Conservation (phyloP, 2,113 vertebrate genomes). For the Entelurus aequoreus region DNA sequence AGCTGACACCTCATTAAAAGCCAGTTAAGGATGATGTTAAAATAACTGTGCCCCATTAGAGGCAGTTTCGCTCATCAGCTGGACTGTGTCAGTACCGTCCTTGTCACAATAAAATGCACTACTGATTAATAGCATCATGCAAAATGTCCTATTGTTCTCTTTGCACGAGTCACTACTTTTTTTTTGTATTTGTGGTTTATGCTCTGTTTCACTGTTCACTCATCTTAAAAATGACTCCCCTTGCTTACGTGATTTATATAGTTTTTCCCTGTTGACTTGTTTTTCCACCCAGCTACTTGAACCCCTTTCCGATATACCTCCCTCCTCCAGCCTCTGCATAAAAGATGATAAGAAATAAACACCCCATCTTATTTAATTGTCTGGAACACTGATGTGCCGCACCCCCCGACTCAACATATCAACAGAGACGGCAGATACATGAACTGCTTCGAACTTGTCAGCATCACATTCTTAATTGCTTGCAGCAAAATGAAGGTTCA, state of each 20-base stretch:
- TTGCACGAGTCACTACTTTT: conserved; percentile 69
- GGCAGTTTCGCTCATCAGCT: conserved; percentile 76
- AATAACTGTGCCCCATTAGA: conserved; percentile 82
- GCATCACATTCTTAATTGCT: conserved; percentile 78
- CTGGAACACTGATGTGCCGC: conserved; percentile 72
- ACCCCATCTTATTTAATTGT: conserved; percentile 79
- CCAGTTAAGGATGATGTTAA: conserved; percentile 79
- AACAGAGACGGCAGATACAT: conserved; percentile 77
- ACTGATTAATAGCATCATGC: conserved; percentile 75
- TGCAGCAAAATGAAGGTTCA: conserved; percentile 75
- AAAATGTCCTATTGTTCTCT: conserved; percentile 71
- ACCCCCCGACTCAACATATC: conserved; percentile 73
- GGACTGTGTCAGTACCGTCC: conserved; percentile 69
- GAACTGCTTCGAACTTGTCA: conserved; percentile 85
- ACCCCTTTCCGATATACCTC: conserved; percentile 24
- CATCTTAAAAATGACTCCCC: conserved; percentile 15
- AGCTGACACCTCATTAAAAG: conserved; percentile 75
- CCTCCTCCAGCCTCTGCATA: conserved; percentile 44
- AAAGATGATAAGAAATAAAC: conserved; percentile 73
- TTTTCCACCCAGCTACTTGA: conserved; percentile 51
- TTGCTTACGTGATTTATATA: conserved; percentile 49
- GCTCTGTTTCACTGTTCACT: neutral
- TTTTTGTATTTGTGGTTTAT: conserved; percentile 64
- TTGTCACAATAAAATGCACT: conserved; percentile 65
- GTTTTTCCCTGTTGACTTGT: conserved; percentile 50